Percentiles rank a stretch among this genome's conserved stretches.
Conservation (phyloP, 2,888 invertebrate genomes). For the Agapostemon virescens region DNA sequence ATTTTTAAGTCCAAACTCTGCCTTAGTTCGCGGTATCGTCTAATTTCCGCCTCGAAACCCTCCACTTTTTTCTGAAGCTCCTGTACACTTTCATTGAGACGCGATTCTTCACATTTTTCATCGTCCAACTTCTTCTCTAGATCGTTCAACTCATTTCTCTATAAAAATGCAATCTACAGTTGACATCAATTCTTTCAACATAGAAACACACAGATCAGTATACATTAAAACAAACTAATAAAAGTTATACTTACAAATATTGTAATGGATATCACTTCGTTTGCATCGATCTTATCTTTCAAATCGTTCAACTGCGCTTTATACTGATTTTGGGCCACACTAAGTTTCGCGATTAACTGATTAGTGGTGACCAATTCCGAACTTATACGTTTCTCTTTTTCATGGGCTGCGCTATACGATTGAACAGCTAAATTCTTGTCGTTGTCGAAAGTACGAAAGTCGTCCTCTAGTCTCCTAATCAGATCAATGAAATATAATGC, state of each 20-base stretch:
- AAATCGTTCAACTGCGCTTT: conserved; percentile 67
- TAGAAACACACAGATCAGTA: neutral
- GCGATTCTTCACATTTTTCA: conserved; percentile 65
- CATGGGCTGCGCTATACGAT: conserved; percentile 50
- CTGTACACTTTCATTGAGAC: conserved; percentile 73
- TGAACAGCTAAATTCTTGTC: conserved; percentile 51
- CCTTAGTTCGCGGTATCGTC: conserved; percentile 61
- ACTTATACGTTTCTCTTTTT: conserved; percentile 62
- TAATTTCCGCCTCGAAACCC: conserved; percentile 77
- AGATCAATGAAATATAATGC: neutral
- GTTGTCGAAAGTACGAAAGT: conserved; percentile 61
- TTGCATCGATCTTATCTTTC: conserved; percentile 67
- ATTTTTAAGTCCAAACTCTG: conserved; percentile 66
- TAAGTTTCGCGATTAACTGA: conserved; percentile 62
- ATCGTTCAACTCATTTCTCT: conserved; percentile 80
- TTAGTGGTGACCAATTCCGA: conserved; percentile 62
- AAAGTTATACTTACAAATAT: conserved; percentile 69
- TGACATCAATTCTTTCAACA: neutral
- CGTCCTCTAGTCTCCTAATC: conserved; percentile 71
- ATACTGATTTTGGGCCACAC: conserved; percentile 55
- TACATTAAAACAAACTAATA: neutral
- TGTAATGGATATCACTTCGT: conserved; percentile 61
- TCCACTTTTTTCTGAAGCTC: conserved; percentile 78
- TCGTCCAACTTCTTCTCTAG: conserved; percentile 73
- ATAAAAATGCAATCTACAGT: conserved; percentile 10